Percentiles rank a stretch among this genome's conserved stretches.
Conservation (phyloP, 2,888 invertebrate species). For the Acanthopleura granulata region DNA sequence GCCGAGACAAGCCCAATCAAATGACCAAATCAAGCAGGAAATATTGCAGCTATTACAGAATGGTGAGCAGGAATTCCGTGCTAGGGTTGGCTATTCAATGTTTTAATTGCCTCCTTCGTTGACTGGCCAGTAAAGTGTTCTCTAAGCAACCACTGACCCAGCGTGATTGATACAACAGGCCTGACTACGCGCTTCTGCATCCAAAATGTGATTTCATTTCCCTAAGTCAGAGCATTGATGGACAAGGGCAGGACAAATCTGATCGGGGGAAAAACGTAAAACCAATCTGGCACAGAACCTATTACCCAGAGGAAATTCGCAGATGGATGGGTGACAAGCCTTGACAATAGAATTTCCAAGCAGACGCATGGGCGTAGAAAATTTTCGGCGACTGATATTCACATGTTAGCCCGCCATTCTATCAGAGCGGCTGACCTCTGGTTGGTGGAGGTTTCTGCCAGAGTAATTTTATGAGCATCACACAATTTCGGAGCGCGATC, state of each 20-base stretch:
- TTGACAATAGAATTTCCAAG: conserved; percentile 19
- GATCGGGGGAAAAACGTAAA: conserved; percentile 14
- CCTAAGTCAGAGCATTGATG: conserved; percentile 15
- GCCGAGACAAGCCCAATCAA: conserved; percentile 4
- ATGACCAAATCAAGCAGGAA: conserved; percentile 20
- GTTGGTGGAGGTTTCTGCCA: not conserved
- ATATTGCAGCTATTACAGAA: conserved; percentile 15
- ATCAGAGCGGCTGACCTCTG: not conserved
- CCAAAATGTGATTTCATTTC: conserved; percentile 19
- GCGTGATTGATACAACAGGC: conserved; percentile 14
- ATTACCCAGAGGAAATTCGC: conserved; percentile 20
- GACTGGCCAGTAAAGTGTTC: conserved; percentile 12
- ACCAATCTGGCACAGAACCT: conserved; percentile 12
- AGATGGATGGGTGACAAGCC: conserved; percentile 16
- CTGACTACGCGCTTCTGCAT: conserved; percentile 5
- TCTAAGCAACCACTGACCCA: conserved; percentile 14
- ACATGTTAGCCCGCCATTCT: conserved; percentile 7
- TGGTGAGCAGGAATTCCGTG: conserved; percentile 2
- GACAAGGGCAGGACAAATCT: conserved; percentile 19
- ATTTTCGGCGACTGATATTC: not conserved
- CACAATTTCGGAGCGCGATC: conserved; percentile 10
- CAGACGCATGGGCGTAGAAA: not conserved
- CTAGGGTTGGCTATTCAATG: conserved; percentile 11
- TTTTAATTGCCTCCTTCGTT: conserved; percentile 18
- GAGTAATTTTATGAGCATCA: conserved; percentile 17